These are phyloP conservation scores for Hozukius guyotensis DNA, from an alignment of 2,797 vertebrate genomes.

Conservation along the genomic window DNA sequence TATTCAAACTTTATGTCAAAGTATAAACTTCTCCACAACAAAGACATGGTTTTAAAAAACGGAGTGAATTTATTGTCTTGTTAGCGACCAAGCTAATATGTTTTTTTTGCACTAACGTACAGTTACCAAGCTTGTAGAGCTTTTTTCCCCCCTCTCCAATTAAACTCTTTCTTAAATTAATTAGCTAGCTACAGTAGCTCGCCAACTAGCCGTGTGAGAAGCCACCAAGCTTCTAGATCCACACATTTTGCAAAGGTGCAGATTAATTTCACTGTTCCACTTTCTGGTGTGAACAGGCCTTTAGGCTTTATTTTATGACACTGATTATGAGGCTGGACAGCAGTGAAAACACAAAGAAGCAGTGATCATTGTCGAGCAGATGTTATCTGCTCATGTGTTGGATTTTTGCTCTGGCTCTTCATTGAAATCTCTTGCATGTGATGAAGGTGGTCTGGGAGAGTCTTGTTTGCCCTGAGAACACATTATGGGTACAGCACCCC, in stretches of 20 bases:
- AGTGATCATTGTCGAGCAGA: not conserved
- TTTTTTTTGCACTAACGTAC: not conserved
- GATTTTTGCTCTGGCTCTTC: slow-evolving; percentile 1
- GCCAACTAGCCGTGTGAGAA: not conserved
- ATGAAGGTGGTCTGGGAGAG: slow-evolving; percentile 10
- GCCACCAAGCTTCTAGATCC: not conserved
- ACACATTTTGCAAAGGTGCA: not conserved
- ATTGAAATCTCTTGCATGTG: slow-evolving; percentile 14
- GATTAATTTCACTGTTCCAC: not conserved
- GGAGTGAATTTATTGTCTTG: not conserved
- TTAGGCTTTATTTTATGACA: not conserved
- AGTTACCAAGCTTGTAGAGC: not conserved
- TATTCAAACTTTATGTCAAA: not conserved
- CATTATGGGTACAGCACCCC: slow-evolving; percentile 26
- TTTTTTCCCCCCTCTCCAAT: not conserved
- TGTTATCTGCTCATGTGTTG: slow-evolving; percentile 9
- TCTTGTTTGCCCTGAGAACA: slow-evolving; percentile 30
- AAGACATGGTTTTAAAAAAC: not conserved
- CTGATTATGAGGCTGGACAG: not conserved
- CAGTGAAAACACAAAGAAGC: slow-evolving; percentile 4
- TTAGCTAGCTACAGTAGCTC: not conserved
- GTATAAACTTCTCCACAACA: not conserved
- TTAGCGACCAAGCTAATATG: not conserved
- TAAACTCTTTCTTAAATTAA: not conserved
- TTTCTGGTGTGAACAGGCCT: not conserved